A percentile compares a stretch with the other conserved stretches of the same genome.
phyloP scores from a whole-genome alignment of 2,888 invertebrate genomes.

The Nomada goodeniana region DNA sequence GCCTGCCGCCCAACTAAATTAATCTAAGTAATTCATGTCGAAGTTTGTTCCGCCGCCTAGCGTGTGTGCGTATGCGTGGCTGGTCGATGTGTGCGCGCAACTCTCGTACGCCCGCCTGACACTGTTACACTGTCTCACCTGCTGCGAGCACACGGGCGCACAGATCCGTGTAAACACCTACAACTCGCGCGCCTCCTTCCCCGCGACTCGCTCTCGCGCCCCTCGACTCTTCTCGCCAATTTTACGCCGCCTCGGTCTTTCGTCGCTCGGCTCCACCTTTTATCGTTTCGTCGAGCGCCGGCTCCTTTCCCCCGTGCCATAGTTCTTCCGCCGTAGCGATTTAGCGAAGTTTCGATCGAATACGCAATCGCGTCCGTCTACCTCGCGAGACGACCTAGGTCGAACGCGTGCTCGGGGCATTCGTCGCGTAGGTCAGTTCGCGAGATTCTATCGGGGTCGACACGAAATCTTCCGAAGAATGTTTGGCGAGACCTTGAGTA shows the following conservation, averaged over 20 bases:
- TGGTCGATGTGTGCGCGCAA: slow-evolving; percentile 32
- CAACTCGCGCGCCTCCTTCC: slow-evolving; percentile 31
- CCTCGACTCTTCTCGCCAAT: slow-evolving; percentile 12
- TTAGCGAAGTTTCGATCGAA: background rate
- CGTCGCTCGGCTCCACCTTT: background rate
- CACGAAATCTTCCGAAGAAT: slow-evolving; percentile 32
- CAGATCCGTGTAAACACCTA: slow-evolving; percentile 22
- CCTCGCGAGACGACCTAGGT: too few species aligned
- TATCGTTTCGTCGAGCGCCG: background rate
- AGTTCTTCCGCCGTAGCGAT: background rate
- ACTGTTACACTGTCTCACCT: slow-evolving; percentile 45
- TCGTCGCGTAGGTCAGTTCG: slow-evolving; percentile 5
- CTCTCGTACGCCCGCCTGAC: slow-evolving; percentile 30
- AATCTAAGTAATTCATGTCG: slow-evolving; percentile 83
- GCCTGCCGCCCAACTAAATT: slow-evolving; percentile 80
- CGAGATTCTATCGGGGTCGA: slow-evolving; percentile 39
- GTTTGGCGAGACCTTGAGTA: slow-evolving; percentile 35
- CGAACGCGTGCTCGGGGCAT: background rate
- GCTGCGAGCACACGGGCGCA: slow-evolving; percentile 24
- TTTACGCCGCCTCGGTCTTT: background rate
- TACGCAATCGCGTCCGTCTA: background rate
- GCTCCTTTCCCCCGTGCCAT: background rate
- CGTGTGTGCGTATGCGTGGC: slow-evolving; percentile 45
- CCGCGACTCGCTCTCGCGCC: slow-evolving; percentile 17
- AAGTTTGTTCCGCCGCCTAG: slow-evolving; percentile 77